Conservation (phyloP, 2,888 invertebrate genomes). For the Diplazon laetatorius region DNA sequence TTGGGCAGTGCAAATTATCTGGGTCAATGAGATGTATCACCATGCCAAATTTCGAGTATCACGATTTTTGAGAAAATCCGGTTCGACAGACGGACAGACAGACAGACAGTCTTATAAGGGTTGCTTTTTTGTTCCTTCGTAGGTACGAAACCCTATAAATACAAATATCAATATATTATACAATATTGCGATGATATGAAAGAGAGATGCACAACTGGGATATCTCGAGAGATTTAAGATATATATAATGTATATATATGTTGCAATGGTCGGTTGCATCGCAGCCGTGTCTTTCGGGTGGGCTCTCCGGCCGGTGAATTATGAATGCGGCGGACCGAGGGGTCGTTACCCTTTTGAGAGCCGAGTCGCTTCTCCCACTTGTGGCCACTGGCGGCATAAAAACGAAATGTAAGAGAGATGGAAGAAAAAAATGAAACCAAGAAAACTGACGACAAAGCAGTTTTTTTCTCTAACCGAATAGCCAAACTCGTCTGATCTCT, state of each 20-base stretch:
- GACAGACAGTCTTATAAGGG: no score
- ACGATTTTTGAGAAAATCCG: no score
- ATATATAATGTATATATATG: no score
- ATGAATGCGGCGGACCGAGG: conserved; percentile 19
- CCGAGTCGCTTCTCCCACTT: conserved; percentile 25
- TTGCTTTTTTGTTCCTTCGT: no score
- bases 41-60: no score
- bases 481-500: not conserved
- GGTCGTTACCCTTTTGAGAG: conserved; percentile 40
- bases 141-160: no score
- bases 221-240: not conserved
- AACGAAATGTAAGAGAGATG: not conserved
- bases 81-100: no score
- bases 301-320: conserved; percentile 10
- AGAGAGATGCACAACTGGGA: not conserved
- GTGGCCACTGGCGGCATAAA: conserved; percentile 3
- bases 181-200: no score
- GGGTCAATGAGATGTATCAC: no score
- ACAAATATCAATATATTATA: no score
- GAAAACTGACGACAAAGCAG: conserved; percentile 7
- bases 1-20: no score
- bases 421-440: not conserved
- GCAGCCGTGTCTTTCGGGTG: not conserved
- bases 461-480: not conserved
- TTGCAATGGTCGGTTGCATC: not conserved